Evolutionary conservation across 2,113 vertebrate genomes (phyloP).

Genomic region (mouse (Mus musculus)): DNA sequence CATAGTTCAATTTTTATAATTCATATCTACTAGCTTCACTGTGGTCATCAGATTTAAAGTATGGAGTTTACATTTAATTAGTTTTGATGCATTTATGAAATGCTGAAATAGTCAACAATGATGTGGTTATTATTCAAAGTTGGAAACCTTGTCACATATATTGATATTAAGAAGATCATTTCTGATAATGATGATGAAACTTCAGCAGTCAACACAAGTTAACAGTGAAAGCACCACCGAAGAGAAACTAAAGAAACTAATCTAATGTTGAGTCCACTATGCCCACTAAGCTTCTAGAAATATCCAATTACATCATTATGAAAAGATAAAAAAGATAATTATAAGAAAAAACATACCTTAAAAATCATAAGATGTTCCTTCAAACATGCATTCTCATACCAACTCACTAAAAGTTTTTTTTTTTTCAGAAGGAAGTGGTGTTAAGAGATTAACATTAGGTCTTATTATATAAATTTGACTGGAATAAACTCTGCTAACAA

Average conservation of each 20-base stretch:
- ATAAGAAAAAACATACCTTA: slow-evolving; percentile 8
- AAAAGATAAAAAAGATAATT: slow-evolving; percentile 53
- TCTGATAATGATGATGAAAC: slow-evolving; percentile 21
- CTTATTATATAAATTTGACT: neutral
- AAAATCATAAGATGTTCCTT: slow-evolving; percentile 52
- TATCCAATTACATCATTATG: neutral
- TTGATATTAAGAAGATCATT: slow-evolving; percentile 30
- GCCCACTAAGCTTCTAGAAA: neutral
- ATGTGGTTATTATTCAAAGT: slow-evolving; percentile 16
- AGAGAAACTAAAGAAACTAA: slow-evolving; percentile 47
- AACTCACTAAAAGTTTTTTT: neutral
- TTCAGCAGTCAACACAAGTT: neutral
- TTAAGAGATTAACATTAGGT: neutral
- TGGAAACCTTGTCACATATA: neutral
- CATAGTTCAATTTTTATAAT: neutral
- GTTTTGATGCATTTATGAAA: slow-evolving; percentile 11
- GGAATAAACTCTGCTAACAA: neutral
- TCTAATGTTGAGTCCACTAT: neutral
- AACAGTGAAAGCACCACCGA: slow-evolving; percentile 7
- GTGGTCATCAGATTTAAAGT: neutral
- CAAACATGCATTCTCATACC: neutral
- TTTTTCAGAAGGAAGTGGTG: neutral
- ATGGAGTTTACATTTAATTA: slow-evolving; percentile 37
- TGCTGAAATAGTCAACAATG: slow-evolving; percentile 8
- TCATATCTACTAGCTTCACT: slow-evolving; percentile 11